Evolutionary conservation across 2,888 invertebrate species (phyloP), one percentile per base, ranked within the genome.

Genomic region (Perdita meconis): DNA sequence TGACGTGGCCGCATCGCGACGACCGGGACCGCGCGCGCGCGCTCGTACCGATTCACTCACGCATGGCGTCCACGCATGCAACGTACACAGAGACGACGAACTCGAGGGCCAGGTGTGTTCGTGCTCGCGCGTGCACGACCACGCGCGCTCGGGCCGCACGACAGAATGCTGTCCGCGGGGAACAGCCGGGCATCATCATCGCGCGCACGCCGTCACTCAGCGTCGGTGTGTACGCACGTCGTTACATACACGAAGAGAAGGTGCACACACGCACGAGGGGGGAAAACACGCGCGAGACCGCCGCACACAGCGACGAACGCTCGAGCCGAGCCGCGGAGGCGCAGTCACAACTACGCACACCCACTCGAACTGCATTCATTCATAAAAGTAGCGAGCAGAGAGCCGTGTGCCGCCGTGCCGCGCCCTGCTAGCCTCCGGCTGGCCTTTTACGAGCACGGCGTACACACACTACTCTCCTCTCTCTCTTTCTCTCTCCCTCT

Each of bases 281-380:
- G 42, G 16, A 1, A 50, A 56, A 53, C 69, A 44, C 59, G 57
- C 72, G 51, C 70, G 65, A n/a, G n/a, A n/a, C n/a, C n/a, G n/a
- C n/a, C 60, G 22, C 67, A 47, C 67, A 69, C 59, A 47, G 26
- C 40, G n/a, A 38, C 47, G 60, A 47, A 47, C 19, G 47, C 16
- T 16, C 47, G 19, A 10, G 64, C 42, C 38, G 72, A 70, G 69
- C 63, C 78, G 71, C 75, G 81, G 76, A 79, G 81, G 81, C 69
- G 78, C 87, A 82, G 84, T 84, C 86, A 85, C 85, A 86, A 80
- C 82, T 78, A 86, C 85, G 82, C 85, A 85, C 89, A 88, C 89
- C 89, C 88, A 89, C 89, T 82, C 87, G 87, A 86, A 87, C 88
- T 88, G 86, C 89, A 89, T 89, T 88, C 89, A 89, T 89, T 89